Conservation (phyloP, 2,797 vertebrate species). For the Pitangus sulphuratus region DNA sequence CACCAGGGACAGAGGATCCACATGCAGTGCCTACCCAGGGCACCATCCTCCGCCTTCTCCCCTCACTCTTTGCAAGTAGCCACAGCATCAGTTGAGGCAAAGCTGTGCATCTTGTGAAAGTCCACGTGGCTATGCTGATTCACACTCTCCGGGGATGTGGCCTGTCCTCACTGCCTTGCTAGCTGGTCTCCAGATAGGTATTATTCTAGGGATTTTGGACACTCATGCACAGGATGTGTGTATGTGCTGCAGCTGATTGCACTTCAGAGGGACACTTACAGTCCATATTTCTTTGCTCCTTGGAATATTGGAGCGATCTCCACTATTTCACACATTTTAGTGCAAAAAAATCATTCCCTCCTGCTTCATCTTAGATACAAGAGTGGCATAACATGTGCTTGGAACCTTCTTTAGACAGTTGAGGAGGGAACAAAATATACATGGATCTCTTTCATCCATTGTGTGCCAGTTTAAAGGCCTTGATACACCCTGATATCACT, state of each 20-base stretch:
- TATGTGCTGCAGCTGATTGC: background rate
- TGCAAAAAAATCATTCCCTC: background rate
- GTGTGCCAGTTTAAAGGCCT: background rate
- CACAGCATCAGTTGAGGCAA: background rate
- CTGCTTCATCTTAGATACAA: background rate
- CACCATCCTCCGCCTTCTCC: background rate
- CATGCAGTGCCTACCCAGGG: background rate
- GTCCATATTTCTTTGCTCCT: background rate
- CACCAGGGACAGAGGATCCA: accelerated
- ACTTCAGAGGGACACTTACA: background rate
- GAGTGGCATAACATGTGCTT: background rate
- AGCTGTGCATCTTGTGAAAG: background rate
- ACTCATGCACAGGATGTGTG: background rate
- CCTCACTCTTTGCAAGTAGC: background rate
- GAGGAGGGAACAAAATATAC: background rate
- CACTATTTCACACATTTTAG: background rate
- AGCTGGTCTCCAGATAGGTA: background rate
- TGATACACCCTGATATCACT: background rate
- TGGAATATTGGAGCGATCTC: background rate
- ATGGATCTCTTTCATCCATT: background rate
- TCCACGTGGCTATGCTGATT: background rate
- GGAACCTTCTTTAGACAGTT: background rate
- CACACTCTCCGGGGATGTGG: background rate
- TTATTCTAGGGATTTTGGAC: background rate
- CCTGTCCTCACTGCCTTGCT: background rate